These are phyloP conservation scores for Tolypeutes matacus DNA, from an alignment of 2,797 vertebrate genomes.

Conservation along the genomic window DNA sequence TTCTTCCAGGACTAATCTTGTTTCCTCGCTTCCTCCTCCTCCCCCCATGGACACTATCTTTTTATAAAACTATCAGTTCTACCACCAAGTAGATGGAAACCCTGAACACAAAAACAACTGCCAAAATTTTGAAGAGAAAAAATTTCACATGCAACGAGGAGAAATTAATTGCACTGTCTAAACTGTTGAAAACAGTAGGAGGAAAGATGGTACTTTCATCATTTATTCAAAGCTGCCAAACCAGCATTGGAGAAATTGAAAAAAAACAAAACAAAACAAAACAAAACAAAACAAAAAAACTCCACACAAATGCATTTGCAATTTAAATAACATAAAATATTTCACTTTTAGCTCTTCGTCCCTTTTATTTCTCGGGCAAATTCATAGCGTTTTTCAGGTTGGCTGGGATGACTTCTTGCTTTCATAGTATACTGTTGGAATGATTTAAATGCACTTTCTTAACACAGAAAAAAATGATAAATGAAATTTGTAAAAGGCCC, in stretches of 20 bases:
- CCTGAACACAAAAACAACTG: neutral
- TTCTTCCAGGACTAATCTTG: conserved; percentile 24
- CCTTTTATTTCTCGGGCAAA: conserved; percentile 67
- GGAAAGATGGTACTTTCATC: conserved; percentile 61
- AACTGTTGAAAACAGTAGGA: neutral
- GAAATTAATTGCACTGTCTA: conserved; percentile 67
- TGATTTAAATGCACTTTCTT: conserved; percentile 64
- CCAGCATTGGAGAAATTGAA: conserved; percentile 1
- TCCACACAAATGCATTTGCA: conserved; percentile 64
- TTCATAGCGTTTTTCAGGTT: conserved; percentile 52
- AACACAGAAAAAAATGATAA: conserved; percentile 61
- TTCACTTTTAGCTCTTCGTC: conserved; percentile 49
- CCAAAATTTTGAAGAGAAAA: conserved; percentile 53
- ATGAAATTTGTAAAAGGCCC: neutral
- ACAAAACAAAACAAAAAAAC: too few species aligned
- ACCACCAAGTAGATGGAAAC: neutral
- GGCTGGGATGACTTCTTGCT: neutral
- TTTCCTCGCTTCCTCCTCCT: neutral
- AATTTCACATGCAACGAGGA: neutral
- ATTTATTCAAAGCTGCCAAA: conserved; percentile 67
- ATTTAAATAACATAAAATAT: conserved; percentile 73
- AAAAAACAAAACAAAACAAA: too few species aligned
- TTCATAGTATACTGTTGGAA: conserved; percentile 52
- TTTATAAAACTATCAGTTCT: conserved; percentile 68
- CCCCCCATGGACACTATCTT: neutral